Percentiles rank a stretch among this genome's conserved stretches.
Conservation (phyloP, 2,888 invertebrate species). For the Trissoscelio sp. region DNA sequence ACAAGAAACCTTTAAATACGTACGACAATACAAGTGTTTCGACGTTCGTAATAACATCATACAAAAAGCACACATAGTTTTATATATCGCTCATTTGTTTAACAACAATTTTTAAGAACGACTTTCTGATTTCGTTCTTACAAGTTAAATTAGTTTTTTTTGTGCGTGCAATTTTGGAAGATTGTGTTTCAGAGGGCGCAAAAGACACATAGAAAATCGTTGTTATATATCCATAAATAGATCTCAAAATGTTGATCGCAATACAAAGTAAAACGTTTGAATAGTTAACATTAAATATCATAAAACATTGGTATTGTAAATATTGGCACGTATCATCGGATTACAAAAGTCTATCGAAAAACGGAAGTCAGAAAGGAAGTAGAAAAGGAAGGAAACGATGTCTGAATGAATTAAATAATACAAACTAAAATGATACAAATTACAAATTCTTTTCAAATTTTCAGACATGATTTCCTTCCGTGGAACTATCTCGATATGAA, state of each 20-base stretch:
- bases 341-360: neutral
- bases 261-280: neutral
- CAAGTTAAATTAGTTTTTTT: conserved; percentile 6
- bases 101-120: conserved; percentile 17
- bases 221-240: conserved; percentile 21
- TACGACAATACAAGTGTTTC: conserved; percentile 15
- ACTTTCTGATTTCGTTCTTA: neutral
- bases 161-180: conserved; percentile 26
- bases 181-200: conserved; percentile 12
- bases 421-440: neutral
- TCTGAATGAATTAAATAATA: neutral
- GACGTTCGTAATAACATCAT: neutral
- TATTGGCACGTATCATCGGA: conserved; percentile 11
- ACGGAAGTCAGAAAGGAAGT: too few relatives aligned
- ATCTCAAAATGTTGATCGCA: neutral
- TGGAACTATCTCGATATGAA: neutral
- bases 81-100: conserved; percentile 24
- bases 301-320: neutral
- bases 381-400: conserved; percentile 2
- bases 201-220: conserved; percentile 39
- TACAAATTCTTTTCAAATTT: neutral
- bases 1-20: conserved; percentile 48
- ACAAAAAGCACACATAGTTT: conserved; percentile 37
- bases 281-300: neutral
- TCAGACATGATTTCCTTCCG: conserved; percentile 9